Percentiles rank a stretch among this genome's conserved stretches.
These are phyloP conservation scores for Erpetoichthys calabaricus DNA, from an alignment of 2,797 vertebrate species.

Conservation along the genomic window DNA sequence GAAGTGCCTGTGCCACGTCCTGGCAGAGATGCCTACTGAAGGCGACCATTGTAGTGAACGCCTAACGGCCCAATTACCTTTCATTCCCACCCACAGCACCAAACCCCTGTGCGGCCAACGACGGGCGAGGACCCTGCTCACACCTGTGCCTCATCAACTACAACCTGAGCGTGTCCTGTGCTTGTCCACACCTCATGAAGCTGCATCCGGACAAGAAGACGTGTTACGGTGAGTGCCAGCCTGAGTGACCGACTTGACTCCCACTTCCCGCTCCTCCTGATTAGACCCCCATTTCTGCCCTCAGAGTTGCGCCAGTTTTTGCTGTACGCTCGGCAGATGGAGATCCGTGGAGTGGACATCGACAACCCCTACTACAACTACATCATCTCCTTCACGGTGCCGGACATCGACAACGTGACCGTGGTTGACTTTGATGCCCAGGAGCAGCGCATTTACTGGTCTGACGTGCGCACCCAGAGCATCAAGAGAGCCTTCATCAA, in stretches of 20 bases:
- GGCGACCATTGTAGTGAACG: too few relatives aligned
- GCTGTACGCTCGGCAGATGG: slow-evolving; percentile 89
- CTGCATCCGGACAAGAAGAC: slow-evolving; percentile 74
- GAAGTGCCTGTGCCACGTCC: too few relatives aligned
- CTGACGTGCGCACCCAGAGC: slow-evolving; percentile 85
- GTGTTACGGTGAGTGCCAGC: slow-evolving; percentile 62
- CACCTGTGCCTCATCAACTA: slow-evolving; percentile 96
- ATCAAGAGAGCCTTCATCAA: slow-evolving; percentile 95
- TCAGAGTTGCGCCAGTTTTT: slow-evolving; percentile 86
- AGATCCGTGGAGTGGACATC: slow-evolving; percentile 88
- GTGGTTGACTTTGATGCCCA: slow-evolving; percentile 84
- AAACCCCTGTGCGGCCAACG: slow-evolving; percentile 75
- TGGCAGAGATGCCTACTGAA: too few relatives aligned
- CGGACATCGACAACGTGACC: slow-evolving; percentile 87
- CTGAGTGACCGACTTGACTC: background rate
- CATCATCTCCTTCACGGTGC: slow-evolving; percentile 95
- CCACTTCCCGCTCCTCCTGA: background rate
- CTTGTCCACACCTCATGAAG: slow-evolving; percentile 95
- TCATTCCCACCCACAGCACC: slow-evolving; percentile 51
- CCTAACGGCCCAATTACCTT: background rate
- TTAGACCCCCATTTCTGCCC: background rate
- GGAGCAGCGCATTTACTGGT: slow-evolving; percentile 95
- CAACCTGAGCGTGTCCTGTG: slow-evolving; percentile 83
- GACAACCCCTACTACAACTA: slow-evolving; percentile 96
- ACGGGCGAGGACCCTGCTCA: slow-evolving; percentile 73